A percentile compares a stretch with the other conserved stretches of the same genome.
Evolutionary conservation across 2,888 invertebrate species (phyloP).

Genomic region (Rhamphomyia laevipes): DNA sequence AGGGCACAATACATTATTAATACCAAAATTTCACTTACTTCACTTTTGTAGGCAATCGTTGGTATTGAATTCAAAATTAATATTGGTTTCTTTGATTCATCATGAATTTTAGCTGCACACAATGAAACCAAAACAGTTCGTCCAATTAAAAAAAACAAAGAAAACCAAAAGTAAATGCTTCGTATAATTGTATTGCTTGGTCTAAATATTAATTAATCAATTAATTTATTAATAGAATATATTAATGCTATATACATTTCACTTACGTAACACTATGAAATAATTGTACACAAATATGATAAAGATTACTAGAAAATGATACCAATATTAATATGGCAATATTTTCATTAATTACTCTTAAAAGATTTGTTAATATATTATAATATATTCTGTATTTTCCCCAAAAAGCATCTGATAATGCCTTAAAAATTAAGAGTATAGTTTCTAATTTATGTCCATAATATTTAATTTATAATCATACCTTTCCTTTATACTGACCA

Average conservation of each 20-base stretch:
- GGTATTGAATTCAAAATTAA: constrained; percentile 39
- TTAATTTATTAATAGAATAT: neutral
- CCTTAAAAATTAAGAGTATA: constrained; percentile 36
- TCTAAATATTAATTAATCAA: constrained; percentile 18
- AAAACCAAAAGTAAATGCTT: constrained; percentile 40
- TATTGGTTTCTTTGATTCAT: constrained; percentile 39
- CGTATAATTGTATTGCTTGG: constrained; percentile 31
- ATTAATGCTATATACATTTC: too few species aligned
- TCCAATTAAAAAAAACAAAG: constrained; percentile 38
- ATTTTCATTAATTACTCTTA: constrained; percentile 43
- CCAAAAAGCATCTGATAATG: constrained; percentile 50
- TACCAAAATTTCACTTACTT: constrained; percentile 28
- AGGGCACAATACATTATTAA: too few species aligned
- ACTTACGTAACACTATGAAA: constrained; percentile 54
- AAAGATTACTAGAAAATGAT: constrained; percentile 54
- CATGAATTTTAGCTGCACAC: constrained; percentile 39
- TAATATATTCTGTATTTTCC: constrained; percentile 50
- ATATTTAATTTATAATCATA: constrained; percentile 2
- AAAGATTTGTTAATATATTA: constrained; percentile 38
- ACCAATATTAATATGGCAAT: constrained; percentile 48
- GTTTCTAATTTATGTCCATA: neutral
- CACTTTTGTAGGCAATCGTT: constrained; percentile 36
- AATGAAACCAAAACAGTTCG: constrained; percentile 39
- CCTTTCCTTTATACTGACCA: constrained; percentile 13
- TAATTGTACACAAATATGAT: constrained; percentile 58